Evolutionary conservation across 30 jellyfish, hydroid and myxozoan species (phyloP), one percentile per base, ranked within the genome.

Genomic region (Aurelia sp.): DNA sequence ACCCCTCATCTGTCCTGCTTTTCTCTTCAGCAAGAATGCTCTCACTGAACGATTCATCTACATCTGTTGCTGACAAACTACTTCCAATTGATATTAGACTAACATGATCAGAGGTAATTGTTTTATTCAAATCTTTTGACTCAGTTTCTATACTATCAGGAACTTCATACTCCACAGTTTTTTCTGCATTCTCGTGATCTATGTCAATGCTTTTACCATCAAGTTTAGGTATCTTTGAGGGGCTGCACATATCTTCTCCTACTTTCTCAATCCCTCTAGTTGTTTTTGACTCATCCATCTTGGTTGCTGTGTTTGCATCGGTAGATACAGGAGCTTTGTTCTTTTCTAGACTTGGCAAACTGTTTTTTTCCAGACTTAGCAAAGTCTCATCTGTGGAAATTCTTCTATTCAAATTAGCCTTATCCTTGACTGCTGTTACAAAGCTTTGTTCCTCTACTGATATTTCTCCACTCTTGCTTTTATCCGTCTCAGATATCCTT

Each of bases 1-100:
- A 18, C 41, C 40, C 75, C 41, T 64, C 75, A 6, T 18, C 41
- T 18, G 21, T 21, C 35, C 51, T 17, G 75, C 3, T 20, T n/a
- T 64, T 64, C 75, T 10, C 52, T 64, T 64, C 75, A 38, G n/a
- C 52, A 31, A 68, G 79, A 18, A 68, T 68, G 27, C 79, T 68
- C 15, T 72, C 83, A 40, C 68, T 72, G 20, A 58, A 72, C 15
- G 60, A 24, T 4, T 31, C 79, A 13, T 47, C 68, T 13, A 60
- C 16, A 72, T 72, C 83, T 5, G 83, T 17, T 13, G 19, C 68
- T 2, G 83, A 38, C 27, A 27, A 27, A 69, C 80, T 22, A 10
- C 80, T 69, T 51, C 60, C 61, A 4, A 44, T 13, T 12, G 52
- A 27, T 8, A 21, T 10, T 33, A 5, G 58, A 69, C 61, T 69